Evolutionary conservation across 2,113 vertebrate species (phyloP).

Genomic region (Coracopsis vasa): DNA sequence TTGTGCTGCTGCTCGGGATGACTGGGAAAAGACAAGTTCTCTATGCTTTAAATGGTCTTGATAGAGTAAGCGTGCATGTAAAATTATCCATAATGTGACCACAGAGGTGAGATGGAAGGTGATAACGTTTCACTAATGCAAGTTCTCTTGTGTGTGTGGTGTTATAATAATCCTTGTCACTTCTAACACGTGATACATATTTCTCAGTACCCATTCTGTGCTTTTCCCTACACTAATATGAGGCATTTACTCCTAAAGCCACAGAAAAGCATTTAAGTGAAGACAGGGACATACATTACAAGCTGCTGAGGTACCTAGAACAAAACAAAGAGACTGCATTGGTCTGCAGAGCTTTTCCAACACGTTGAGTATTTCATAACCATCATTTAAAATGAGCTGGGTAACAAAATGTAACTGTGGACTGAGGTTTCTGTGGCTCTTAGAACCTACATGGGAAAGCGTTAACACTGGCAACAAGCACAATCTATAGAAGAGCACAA

Average conservation of each 20-base stretch:
- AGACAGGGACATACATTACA: neutral
- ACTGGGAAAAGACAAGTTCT: neutral
- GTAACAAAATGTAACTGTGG: neutral
- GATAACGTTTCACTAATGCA: fast-evolving
- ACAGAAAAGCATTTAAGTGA: neutral
- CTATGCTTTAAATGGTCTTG: neutral
- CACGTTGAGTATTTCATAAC: neutral
- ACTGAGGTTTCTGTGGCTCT: neutral
- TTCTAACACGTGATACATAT: neutral
- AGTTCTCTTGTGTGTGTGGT: neutral
- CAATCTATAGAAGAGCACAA: fast-evolving
- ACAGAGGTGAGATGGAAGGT: neutral
- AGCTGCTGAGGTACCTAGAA: neutral
- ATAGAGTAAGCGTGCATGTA: neutral
- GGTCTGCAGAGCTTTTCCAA: neutral
- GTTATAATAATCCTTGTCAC: neutral
- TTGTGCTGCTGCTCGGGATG: neutral
- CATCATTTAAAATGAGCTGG: fast-evolving
- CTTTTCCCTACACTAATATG: neutral
- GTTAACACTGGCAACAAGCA: neutral
- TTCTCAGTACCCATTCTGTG: fast-evolving
- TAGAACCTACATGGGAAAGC: neutral
- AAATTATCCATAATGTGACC: neutral
- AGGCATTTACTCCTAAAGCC: neutral
- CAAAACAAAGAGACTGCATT: neutral